phyloP scores from a whole-genome alignment of 2,888 invertebrate genomes.

The Acronicta leporina region DNA sequence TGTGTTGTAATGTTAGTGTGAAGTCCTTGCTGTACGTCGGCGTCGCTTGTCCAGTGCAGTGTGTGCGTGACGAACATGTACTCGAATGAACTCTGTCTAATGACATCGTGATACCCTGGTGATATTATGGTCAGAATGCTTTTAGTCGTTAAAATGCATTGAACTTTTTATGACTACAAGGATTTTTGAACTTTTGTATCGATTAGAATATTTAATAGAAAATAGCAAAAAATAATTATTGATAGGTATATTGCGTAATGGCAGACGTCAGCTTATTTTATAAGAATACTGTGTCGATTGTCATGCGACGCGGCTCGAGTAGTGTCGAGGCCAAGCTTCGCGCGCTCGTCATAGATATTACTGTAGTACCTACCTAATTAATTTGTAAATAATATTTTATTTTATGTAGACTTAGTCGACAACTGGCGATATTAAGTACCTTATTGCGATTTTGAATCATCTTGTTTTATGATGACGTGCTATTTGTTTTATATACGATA shows the following conservation, averaged over 20 bases:
- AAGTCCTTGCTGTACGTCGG: neutral
- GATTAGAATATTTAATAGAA: neutral
- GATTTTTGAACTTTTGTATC: neutral
- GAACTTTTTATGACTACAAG: too few species aligned
- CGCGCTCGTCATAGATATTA: conserved; percentile 1
- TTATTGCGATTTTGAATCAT: conserved; percentile 12
- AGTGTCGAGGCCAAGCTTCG: conserved; percentile 16
- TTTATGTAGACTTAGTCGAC: conserved; percentile 5
- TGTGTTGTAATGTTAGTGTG: neutral
- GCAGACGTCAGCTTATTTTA: conserved; percentile 8
- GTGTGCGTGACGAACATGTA: neutral
- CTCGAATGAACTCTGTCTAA: neutral
- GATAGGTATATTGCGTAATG: neutral
- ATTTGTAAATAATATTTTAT: conserved; percentile 26
- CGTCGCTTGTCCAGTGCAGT: neutral
- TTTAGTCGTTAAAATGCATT: too few species aligned
- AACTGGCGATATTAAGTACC: conserved; percentile 13
- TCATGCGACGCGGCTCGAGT: neutral
- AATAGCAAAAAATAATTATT: neutral
- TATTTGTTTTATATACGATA: conserved; percentile 16
- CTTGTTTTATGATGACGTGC: conserved; percentile 6
- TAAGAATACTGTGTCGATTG: conserved; percentile 8
- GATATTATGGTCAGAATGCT: too few species aligned
- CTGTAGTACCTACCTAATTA: conserved; percentile 3
- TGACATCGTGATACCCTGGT: conserved; percentile 5